These are phyloP conservation scores for Caerostris darwini DNA, from an alignment of 1,140 invertebrate genomes.

Conservation along the genomic window DNA sequence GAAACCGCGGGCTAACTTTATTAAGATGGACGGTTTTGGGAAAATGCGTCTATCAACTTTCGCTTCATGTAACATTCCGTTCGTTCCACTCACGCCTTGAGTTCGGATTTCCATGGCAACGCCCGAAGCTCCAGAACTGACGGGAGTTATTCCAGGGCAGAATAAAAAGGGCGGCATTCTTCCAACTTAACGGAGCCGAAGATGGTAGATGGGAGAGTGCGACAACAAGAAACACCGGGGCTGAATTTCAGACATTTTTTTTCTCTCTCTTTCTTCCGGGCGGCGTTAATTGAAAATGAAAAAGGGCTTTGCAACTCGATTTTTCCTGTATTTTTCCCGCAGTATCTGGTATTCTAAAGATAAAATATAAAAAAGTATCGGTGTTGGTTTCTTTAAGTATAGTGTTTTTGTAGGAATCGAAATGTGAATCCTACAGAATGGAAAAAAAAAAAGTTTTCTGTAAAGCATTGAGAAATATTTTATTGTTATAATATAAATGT, in stretches of 20 bases:
- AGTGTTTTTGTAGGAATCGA: too few relatives aligned
- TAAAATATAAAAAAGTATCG: too few relatives aligned
- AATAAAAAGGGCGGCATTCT: conserved; percentile 58
- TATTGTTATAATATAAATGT: too few relatives aligned
- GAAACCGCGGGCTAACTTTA: conserved; percentile 10
- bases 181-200: conserved; percentile 11
- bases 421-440: too few relatives aligned
- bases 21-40: conserved; percentile 19
- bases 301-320: too few relatives aligned
- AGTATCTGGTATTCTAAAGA: too few relatives aligned
- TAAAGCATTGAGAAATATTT: too few relatives aligned
- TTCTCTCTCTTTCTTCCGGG: too few relatives aligned
- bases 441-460: too few relatives aligned
- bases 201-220: neutral
- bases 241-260: neutral
- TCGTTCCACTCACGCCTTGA: conserved; percentile 19
- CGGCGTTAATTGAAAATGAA: conserved; percentile 18
- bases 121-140: neutral
- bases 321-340: too few relatives aligned
- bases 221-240: neutral
- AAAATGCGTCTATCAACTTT: conserved; percentile 20
- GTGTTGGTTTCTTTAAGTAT: too few relatives aligned
- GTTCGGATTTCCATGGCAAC: conserved; percentile 26
- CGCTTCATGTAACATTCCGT: conserved; percentile 45
- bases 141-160: neutral